Conservation (phyloP, 1,140 invertebrate genomes). For the Acyrthosiphon pisum region DNA sequence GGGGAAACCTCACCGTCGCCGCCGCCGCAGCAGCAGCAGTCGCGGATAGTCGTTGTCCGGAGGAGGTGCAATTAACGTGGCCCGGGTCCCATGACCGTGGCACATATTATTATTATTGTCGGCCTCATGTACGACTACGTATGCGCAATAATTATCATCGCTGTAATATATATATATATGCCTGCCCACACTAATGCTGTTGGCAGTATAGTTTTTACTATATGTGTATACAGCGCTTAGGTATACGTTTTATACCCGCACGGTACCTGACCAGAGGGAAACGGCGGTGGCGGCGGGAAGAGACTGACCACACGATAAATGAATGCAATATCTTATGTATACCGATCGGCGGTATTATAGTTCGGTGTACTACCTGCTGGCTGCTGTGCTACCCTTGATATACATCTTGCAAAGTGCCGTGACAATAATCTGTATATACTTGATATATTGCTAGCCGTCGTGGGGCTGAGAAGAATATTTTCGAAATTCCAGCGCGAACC, state of each 20-base stretch:
- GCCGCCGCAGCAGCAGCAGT: not conserved
- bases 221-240: not conserved
- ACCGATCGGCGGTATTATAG: not conserved
- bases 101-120: not conserved
- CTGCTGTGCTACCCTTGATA: not conserved
- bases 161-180: not conserved
- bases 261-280: not conserved
- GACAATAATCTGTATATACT: not conserved
- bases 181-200: not conserved
- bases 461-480: not conserved
- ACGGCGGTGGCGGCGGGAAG: not conserved
- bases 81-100: constrained; percentile 37
- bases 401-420: not conserved
- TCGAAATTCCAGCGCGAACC: not conserved
- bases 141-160: not conserved
- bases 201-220: not conserved
- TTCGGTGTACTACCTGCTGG: not conserved
- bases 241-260: too few species aligned
- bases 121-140: not conserved
- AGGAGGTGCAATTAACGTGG: constrained; percentile 45
- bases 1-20: not conserved
- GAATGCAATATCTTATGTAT: not conserved
- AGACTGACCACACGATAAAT: not conserved
- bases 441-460: not conserved
- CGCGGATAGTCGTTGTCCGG: not conserved